Conservation (phyloP, 2,797 vertebrate genomes). For the Selene dorsalis region DNA sequence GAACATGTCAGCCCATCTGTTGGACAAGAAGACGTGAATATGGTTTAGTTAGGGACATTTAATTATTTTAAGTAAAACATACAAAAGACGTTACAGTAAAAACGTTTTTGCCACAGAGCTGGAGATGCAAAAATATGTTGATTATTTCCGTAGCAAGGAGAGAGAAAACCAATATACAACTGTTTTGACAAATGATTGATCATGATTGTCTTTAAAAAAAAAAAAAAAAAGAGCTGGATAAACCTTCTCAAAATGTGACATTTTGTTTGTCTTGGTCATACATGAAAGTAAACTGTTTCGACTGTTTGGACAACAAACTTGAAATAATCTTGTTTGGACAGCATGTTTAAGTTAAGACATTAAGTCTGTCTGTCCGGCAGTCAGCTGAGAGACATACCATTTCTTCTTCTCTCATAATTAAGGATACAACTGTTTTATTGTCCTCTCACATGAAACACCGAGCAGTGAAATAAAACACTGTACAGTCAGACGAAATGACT, state of each 20-base stretch:
- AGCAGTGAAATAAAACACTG: not conserved
- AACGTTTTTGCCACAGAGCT: not conserved
- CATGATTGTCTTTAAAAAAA: no score
- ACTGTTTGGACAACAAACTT: no score
- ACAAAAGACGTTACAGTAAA: not conserved
- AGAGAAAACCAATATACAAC: not conserved
- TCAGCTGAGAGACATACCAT: not conserved
- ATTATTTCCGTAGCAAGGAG: not conserved
- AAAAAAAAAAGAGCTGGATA: no score
- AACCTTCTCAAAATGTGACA: no score
- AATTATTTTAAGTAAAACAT: no score
- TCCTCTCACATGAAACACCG: no score
- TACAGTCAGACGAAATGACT: not conserved
- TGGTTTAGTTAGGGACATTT: not conserved
- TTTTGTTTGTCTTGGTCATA: no score
- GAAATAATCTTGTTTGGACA: no score
- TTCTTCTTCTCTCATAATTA: not conserved
- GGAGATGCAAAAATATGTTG: not conserved
- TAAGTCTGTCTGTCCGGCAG: not conserved
- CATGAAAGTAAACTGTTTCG: no score
- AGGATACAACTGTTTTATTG: not conserved
- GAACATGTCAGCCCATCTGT: conserved; percentile 93
- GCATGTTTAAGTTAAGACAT: no score
- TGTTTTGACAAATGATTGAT: no score
- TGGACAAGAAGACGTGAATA: conserved; percentile 32